Evolutionary conservation across 2,888 invertebrate genomes (phyloP).

Genomic region (Oligia fasciuncula): DNA sequence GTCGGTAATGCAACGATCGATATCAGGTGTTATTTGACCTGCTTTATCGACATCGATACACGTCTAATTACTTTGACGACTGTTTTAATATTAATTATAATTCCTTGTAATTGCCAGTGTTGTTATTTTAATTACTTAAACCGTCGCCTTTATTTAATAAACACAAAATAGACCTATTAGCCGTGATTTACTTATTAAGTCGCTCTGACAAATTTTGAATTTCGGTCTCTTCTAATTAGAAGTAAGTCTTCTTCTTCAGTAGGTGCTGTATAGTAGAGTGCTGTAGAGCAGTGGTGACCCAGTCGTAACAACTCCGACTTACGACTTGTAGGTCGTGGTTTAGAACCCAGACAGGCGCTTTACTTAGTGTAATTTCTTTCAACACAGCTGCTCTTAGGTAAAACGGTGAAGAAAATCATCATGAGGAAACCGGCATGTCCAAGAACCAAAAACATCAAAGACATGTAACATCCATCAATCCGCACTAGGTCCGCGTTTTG

Average conservation of each 20-base stretch:
- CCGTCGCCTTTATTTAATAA: not conserved
- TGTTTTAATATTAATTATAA: slow-evolving; percentile 19
- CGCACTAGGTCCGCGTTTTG: not conserved
- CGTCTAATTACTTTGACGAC: slow-evolving; percentile 14
- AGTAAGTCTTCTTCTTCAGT: not conserved
- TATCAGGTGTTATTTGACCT: slow-evolving; percentile 40
- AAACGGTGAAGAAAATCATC: not conserved
- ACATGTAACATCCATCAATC: not conserved
- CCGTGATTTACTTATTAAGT: not conserved
- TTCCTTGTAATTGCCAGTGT: slow-evolving; percentile 15
- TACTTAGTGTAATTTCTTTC: not conserved
- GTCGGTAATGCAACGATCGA: slow-evolving; percentile 15
- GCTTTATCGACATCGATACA: slow-evolving; percentile 32
- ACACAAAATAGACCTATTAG: not conserved
- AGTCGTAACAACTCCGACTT: not conserved
- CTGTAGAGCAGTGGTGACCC: not conserved
- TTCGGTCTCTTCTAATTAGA: not conserved
- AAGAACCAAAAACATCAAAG: not conserved
- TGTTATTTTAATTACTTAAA: slow-evolving; percentile 16
- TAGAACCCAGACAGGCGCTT: not conserved
- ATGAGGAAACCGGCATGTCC: not conserved
- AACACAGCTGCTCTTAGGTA: not conserved
- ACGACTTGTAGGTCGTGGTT: not conserved
- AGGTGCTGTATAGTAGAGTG: not conserved
- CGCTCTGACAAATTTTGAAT: not conserved